Evolutionary conservation across 2,888 invertebrate genomes (phyloP).

Genomic region (Latheticus oryzae): DNA sequence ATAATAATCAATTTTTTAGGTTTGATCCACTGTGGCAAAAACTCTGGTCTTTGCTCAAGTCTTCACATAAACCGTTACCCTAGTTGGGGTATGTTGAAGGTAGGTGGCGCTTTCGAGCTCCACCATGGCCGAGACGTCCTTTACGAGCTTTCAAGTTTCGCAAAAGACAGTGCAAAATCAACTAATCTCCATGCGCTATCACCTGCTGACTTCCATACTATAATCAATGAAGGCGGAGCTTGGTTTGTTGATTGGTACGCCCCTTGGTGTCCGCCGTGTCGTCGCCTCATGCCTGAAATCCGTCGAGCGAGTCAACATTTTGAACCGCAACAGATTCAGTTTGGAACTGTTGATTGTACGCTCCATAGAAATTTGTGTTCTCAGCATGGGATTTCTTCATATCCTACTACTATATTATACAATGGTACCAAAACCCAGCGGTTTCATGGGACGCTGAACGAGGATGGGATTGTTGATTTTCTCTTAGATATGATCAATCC

Average conservation of each 20-base stretch:
- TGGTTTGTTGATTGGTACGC: constrained; percentile 84
- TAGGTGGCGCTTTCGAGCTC: constrained; percentile 80
- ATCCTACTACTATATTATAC: constrained; percentile 78
- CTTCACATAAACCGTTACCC: constrained; percentile 73
- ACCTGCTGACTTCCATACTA: constrained; percentile 71
- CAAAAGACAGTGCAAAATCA: constrained; percentile 70
- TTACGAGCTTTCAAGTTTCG: constrained; percentile 73
- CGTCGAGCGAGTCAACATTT: constrained; percentile 72
- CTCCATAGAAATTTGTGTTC: constrained; percentile 71
- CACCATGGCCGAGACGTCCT: constrained; percentile 74
- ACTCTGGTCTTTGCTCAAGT: constrained; percentile 69
- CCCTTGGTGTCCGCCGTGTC: constrained; percentile 84
- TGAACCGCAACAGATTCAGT: constrained; percentile 66
- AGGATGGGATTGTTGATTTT: constrained; percentile 73
- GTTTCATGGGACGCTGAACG: constrained; percentile 72
- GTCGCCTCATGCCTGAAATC: constrained; percentile 75
- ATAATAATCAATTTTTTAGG: constrained; percentile 61
- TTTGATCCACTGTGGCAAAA: constrained; percentile 73
- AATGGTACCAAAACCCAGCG: constrained; percentile 69
- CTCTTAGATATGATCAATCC: constrained; percentile 71
- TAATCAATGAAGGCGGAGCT: constrained; percentile 67
- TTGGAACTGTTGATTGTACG: constrained; percentile 79
- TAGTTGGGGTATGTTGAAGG: constrained; percentile 79
- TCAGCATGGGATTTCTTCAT: constrained; percentile 72
- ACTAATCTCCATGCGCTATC: constrained; percentile 73